Evolutionary conservation across 2,888 invertebrate genomes (phyloP).

Genomic region (Drosophila setosimentum): DNA sequence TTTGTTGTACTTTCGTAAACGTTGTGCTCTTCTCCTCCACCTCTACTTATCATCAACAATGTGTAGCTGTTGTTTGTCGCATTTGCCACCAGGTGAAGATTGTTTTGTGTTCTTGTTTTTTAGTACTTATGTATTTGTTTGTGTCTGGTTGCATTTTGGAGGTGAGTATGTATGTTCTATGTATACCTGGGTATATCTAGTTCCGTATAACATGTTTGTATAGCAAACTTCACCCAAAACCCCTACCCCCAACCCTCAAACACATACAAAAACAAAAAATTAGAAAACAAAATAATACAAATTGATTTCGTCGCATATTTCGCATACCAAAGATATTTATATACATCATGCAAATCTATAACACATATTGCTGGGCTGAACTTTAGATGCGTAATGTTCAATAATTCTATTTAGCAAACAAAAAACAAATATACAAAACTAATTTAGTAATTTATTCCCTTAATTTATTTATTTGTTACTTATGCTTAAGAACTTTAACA

Average conservation of each 20-base stretch:
- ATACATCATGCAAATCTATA: constrained; percentile 19
- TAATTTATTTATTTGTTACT: constrained; percentile 54
- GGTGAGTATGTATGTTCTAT: constrained; percentile 40
- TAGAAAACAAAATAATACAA: not conserved
- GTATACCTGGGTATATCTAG: constrained; percentile 7
- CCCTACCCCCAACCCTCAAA: not conserved
- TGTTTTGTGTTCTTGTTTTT: constrained; percentile 35
- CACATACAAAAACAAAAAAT: too few relatives aligned
- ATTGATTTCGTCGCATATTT: constrained; percentile 31
- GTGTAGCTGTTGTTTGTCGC: constrained; percentile 38
- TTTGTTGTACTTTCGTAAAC: constrained; percentile 44
- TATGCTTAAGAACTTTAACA: constrained; percentile 50
- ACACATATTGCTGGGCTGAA: constrained; percentile 56
- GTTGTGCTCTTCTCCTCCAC: constrained; percentile 49
- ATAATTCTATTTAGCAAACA: constrained; percentile 19
- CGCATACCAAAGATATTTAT: constrained; percentile 58
- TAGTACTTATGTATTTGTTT: constrained; percentile 35
- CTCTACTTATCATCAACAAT: constrained; percentile 34
- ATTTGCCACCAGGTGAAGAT: constrained; percentile 37
- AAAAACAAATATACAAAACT: constrained; percentile 30
- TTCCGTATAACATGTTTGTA: constrained; percentile 22
- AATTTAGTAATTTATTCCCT: constrained; percentile 44
- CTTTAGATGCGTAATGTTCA: constrained; percentile 43
- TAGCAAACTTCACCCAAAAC: constrained; percentile 26
- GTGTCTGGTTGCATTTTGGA: constrained; percentile 39